Evolutionary conservation across 2,888 invertebrate genomes (phyloP).

Genomic region (Parnassius glacialis): DNA sequence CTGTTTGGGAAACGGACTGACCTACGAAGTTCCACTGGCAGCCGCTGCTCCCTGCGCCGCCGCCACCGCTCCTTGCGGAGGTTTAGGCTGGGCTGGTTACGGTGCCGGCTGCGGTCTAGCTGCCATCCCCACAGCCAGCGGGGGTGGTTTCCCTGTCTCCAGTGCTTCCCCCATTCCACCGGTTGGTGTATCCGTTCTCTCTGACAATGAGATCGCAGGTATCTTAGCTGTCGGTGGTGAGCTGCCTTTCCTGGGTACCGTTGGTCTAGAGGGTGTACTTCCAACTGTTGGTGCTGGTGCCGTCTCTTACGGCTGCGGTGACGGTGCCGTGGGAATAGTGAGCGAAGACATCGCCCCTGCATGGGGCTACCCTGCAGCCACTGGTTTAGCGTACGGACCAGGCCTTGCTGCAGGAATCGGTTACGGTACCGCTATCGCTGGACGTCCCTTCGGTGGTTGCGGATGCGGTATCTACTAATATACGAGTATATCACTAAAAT

Average conservation of each 20-base stretch:
- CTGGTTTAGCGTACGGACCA: conserved; percentile 26
- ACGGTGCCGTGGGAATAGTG: conserved; percentile 30
- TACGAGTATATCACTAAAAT: no score
- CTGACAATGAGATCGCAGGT: no score
- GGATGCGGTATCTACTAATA: conserved; percentile 14
- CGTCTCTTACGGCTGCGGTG: conserved; percentile 40
- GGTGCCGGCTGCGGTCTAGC: conserved; percentile 24
- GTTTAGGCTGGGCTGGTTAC: conserved; percentile 11
- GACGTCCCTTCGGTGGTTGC: conserved; percentile 23
- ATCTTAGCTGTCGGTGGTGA: no score
- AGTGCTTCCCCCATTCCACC: no score
- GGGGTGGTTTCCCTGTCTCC: conserved; percentile 37
- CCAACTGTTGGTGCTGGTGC: conserved; percentile 38
- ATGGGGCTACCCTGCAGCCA: conserved; percentile 24
- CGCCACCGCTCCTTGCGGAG: conserved; percentile 25
- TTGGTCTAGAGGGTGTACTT: no score
- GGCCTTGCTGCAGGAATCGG: conserved; percentile 27
- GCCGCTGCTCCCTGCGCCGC: conserved; percentile 27
- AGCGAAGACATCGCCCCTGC: conserved; percentile 30
- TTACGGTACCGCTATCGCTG: conserved; percentile 22
- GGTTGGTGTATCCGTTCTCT: no score
- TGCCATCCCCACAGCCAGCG: conserved; percentile 22
- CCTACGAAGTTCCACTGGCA: conserved; percentile 21
- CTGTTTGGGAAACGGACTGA: conserved; percentile 28
- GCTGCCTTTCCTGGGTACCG: no score